Conservation (phyloP, 2,888 invertebrate genomes). For the Drosophila pegasa region DNA sequence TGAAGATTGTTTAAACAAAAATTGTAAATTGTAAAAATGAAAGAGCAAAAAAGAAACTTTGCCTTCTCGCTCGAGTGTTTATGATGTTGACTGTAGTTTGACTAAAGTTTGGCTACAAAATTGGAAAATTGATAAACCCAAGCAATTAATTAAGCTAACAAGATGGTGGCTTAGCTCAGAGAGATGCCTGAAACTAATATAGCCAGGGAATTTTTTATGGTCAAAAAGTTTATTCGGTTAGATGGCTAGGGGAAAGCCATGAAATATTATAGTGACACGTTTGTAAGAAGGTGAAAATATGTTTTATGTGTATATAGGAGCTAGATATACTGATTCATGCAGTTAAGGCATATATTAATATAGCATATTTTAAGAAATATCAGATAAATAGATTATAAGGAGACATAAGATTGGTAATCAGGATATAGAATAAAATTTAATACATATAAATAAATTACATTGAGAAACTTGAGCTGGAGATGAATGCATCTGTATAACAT, state of each 20-base stretch:
- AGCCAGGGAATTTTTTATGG: neutral
- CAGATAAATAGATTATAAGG: too few relatives aligned
- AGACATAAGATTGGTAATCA: too few relatives aligned
- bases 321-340: neutral
- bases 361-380: too few relatives aligned
- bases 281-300: too few relatives aligned
- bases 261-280: neutral
- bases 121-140: conserved; percentile 4
- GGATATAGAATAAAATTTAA: too few relatives aligned
- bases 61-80: neutral
- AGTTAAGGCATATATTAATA: neutral
- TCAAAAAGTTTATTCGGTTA: neutral
- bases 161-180: neutral
- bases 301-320: too few relatives aligned
- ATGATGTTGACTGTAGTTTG: conserved; percentile 10
- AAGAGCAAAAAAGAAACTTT: conserved; percentile 3
- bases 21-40: conserved; percentile 8
- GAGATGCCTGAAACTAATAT: neutral
- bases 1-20: conserved; percentile 21
- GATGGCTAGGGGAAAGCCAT: neutral
- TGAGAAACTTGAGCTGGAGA: too few relatives aligned
- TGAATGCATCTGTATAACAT: too few relatives aligned
- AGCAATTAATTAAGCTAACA: conserved; percentile 4
- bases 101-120: neutral
- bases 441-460: too few relatives aligned